Conservation (phyloP, 2,888 invertebrate species). For the Augiades crinisus region DNA sequence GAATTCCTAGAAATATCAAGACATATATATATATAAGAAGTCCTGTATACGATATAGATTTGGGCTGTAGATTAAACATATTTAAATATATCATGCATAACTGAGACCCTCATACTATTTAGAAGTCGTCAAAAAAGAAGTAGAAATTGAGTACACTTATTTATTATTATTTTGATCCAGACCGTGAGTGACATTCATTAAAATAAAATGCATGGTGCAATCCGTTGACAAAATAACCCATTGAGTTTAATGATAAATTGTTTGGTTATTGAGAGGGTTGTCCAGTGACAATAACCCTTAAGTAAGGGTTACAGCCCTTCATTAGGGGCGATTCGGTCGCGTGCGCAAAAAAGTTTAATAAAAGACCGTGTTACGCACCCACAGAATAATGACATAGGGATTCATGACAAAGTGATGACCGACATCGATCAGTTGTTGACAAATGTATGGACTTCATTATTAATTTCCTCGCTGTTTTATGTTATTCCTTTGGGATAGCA, state of each 20-base stretch:
- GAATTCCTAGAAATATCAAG: too few relatives aligned
- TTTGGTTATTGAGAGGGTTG: constrained; percentile 60
- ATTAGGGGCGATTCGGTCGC: constrained; percentile 52
- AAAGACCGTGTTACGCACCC: constrained; percentile 1
- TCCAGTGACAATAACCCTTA: constrained; percentile 49
- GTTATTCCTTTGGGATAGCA: too few relatives aligned
- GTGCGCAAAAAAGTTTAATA: constrained; percentile 43
- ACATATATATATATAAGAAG: too few relatives aligned
- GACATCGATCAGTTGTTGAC: too few relatives aligned
- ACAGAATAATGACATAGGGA: constrained; percentile 13
- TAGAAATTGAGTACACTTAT: neutral
- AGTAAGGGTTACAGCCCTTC: constrained; percentile 62
- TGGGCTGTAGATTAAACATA: too few relatives aligned
- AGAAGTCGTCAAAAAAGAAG: neutral
- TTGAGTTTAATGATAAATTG: constrained; percentile 50
- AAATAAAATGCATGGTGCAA: constrained; percentile 10
- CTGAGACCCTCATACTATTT: too few relatives aligned
- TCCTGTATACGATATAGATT: too few relatives aligned
- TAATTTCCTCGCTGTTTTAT: too few relatives aligned
- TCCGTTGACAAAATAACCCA: constrained; percentile 33
- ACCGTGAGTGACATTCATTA: constrained; percentile 12
- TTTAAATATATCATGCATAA: too few relatives aligned
- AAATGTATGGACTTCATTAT: neutral
- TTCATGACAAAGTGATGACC: neutral
- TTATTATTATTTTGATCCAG: neutral